Conservation (phyloP, 1,140 invertebrate species). For the Dinoponera quadriceps region DNA sequence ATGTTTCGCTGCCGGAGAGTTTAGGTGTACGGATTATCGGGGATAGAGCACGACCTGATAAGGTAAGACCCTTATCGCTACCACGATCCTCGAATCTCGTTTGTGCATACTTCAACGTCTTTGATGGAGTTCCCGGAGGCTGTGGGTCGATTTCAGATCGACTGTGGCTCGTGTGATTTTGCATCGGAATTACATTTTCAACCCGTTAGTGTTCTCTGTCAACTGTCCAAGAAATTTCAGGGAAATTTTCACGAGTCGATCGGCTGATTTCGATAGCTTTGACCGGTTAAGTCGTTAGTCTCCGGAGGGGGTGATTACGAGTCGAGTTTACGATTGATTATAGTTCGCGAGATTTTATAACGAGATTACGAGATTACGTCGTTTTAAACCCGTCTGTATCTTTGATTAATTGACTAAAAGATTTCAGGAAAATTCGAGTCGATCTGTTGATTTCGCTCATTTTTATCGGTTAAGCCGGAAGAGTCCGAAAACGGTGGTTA, state of each 20-base stretch:
- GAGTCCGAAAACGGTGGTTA: too few species aligned
- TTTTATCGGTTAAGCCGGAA: too few species aligned
- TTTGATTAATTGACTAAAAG: neutral
- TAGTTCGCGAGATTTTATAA: too few species aligned
- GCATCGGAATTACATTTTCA: neutral
- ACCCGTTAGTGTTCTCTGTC: neutral
- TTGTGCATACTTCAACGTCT: neutral
- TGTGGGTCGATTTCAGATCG: neutral
- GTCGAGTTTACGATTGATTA: too few species aligned
- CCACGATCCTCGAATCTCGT: neutral
- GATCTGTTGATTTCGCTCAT: neutral
- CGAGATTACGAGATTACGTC: too few species aligned
- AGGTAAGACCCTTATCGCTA: conserved; percentile 43
- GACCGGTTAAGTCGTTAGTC: too few species aligned
- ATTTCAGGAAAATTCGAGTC: neutral
- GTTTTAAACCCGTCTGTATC: too few species aligned
- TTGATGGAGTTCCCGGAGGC: neutral
- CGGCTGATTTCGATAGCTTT: neutral
- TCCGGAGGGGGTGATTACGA: too few species aligned
- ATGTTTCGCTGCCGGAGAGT: conserved; percentile 52
- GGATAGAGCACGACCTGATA: conserved; percentile 48
- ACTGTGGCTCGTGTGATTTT: neutral
- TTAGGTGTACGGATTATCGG: conserved; percentile 57
- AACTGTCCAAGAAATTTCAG: neutral
- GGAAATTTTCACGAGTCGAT: neutral